These are phyloP conservation scores for Tortrix viridana DNA, from an alignment of 2,888 invertebrate species.

Conservation along the genomic window DNA sequence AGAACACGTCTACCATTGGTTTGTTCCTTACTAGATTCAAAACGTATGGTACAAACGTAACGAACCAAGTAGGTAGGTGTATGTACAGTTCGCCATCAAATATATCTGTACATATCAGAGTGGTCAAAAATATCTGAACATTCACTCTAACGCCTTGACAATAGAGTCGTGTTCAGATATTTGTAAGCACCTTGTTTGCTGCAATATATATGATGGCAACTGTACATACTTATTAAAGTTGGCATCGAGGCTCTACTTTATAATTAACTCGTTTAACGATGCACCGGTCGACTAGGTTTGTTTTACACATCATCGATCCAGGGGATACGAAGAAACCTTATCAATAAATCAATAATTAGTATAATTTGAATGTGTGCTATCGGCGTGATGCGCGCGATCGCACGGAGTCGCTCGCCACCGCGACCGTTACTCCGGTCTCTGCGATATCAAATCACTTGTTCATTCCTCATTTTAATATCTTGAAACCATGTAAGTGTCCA, in stretches of 20 bases:
- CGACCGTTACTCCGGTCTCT: constrained; percentile 55
- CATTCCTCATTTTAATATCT: constrained; percentile 36
- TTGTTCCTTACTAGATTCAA: too few relatives aligned
- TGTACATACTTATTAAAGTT: too few relatives aligned
- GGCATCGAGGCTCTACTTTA: not conserved
- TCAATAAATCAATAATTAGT: constrained; percentile 47
- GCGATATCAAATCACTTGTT: constrained; percentile 48
- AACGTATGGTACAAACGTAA: not conserved
- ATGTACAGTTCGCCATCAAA: too few relatives aligned
- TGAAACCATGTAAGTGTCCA: constrained; percentile 19
- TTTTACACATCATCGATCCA: constrained; percentile 30
- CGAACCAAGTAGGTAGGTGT: not conserved
- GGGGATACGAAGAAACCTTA: constrained; percentile 29
- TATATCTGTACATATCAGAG: too few relatives aligned
- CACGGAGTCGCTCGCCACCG: constrained; percentile 68
- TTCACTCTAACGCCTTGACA: too few relatives aligned
- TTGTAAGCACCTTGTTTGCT: too few relatives aligned
- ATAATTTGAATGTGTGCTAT: constrained; percentile 49
- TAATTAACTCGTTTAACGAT: constrained; percentile 14
- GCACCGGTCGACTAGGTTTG: constrained; percentile 13
- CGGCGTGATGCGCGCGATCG: constrained; percentile 52
- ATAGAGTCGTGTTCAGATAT: too few relatives aligned
- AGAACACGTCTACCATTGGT: too few relatives aligned
- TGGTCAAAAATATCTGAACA: too few relatives aligned
- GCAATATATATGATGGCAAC: too few relatives aligned